These are phyloP conservation scores for Palythoa caribaeorum DNA, from an alignment of 92 coral and sea anemone species.

Conservation along the genomic window DNA sequence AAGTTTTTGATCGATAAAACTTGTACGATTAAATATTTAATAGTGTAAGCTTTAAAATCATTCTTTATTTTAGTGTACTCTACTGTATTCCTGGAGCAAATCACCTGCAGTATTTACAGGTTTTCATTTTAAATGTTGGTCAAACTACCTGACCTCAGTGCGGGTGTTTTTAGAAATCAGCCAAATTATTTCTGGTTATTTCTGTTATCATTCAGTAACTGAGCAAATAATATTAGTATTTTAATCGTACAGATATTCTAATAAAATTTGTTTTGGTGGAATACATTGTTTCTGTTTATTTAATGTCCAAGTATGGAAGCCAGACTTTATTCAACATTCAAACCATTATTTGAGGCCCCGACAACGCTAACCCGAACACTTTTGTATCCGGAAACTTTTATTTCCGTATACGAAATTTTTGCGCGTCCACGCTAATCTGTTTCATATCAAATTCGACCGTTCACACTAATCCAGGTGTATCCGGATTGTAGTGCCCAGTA, in stretches of 20 bases:
- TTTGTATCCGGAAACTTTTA: too few species aligned
- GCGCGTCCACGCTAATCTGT: too few species aligned
- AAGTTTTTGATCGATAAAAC: not conserved
- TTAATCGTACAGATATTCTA: constrained; percentile 47
- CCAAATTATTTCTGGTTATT: not conserved
- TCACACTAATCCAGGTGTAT: too few species aligned
- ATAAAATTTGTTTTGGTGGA: constrained; percentile 43
- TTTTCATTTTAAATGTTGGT: constrained; percentile 38
- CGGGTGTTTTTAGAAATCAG: constrained; percentile 8
- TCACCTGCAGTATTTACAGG: not conserved
- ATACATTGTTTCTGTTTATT: not conserved
- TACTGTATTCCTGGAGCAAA: not conserved
- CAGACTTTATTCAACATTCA: too few species aligned
- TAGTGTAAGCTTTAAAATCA: not conserved
- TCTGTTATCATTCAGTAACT: not conserved
- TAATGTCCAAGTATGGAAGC: not conserved
- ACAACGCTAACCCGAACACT: too few species aligned
- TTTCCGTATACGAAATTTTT: too few species aligned
- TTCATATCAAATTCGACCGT: too few species aligned
- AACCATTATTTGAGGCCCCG: too few species aligned
- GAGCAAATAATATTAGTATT: not conserved
- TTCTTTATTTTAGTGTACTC: not conserved
- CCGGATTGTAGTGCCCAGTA: too few species aligned
- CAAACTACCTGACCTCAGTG: not conserved
- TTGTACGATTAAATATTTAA: not conserved